Evolutionary conservation across 2,888 invertebrate genomes (phyloP).

Genomic region (Lasioglossum oenotherae): DNA sequence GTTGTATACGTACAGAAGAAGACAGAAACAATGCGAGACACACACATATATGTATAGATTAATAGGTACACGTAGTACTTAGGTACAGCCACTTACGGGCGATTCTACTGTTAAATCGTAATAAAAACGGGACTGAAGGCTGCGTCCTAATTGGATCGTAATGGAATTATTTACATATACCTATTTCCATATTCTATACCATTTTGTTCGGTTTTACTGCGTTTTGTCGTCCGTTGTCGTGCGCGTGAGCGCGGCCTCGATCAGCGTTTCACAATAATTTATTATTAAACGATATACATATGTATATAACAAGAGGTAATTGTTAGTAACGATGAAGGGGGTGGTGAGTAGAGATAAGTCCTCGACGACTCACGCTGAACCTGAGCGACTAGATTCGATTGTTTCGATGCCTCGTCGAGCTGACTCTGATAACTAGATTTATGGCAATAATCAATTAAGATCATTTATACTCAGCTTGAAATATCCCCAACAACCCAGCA

Average conservation of each 20-base stretch:
- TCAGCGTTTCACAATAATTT: conserved; percentile 33
- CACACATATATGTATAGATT: conserved; percentile 53
- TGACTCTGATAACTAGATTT: conserved; percentile 15
- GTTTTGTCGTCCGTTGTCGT: background rate
- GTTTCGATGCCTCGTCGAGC: conserved; percentile 4
- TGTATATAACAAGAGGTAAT: conserved; percentile 45
- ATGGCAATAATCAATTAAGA: background rate
- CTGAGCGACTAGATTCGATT: conserved; percentile 27
- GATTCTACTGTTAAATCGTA: conserved; percentile 64
- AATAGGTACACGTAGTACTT: conserved; percentile 35
- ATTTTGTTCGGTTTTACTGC: background rate
- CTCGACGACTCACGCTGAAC: background rate
- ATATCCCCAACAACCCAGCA: background rate
- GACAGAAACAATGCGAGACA: conserved; percentile 71
- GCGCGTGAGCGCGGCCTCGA: background rate
- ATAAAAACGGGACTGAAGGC: conserved; percentile 69
- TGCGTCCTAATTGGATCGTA: conserved; percentile 57
- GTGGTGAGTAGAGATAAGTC: conserved; percentile 29
- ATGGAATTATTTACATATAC: conserved; percentile 65
- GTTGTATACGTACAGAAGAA: conserved; percentile 65
- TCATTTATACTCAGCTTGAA: background rate
- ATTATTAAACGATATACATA: conserved; percentile 23
- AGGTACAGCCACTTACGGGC: conserved; percentile 53
- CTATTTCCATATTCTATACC: conserved; percentile 16
- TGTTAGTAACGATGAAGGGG: conserved; percentile 47